Conservation (phyloP, 2,113 vertebrate species). For the Melanostigma gelatinosum region DNA sequence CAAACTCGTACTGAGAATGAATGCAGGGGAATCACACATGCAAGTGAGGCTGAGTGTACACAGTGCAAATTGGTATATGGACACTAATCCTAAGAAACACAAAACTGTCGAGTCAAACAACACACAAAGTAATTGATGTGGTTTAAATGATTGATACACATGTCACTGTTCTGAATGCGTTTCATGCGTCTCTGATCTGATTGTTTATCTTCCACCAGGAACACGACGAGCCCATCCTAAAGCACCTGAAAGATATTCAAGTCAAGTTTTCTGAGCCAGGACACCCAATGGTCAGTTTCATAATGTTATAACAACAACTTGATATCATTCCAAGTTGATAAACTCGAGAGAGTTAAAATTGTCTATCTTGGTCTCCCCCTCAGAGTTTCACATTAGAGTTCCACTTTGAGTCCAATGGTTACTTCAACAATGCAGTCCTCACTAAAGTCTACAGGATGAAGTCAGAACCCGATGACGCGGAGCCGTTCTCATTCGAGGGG, state of each 20-base stretch:
- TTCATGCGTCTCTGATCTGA: neutral
- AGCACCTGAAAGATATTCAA: constrained; percentile 96
- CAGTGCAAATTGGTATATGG: no score
- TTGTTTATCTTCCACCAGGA: constrained; percentile 82
- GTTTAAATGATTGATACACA: neutral
- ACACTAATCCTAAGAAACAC: neutral
- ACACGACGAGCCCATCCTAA: constrained; percentile 96
- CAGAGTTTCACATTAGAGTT: constrained; percentile 98
- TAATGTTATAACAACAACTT: neutral
- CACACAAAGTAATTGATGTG: neutral
- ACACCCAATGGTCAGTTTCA: constrained; percentile 93
- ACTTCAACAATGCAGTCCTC: constrained; percentile 93
- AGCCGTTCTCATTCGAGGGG: constrained; percentile 98
- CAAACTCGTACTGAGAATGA: neutral
- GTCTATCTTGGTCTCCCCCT: neutral
- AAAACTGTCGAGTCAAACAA: neutral
- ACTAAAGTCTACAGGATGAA: constrained; percentile 99
- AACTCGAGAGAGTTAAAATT: neutral
- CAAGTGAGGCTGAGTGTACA: neutral
- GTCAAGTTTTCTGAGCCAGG: constrained; percentile 96
- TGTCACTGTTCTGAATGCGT: neutral
- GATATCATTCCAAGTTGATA: neutral
- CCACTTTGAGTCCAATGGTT: constrained; percentile 95
- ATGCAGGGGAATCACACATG: neutral
- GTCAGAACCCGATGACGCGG: constrained; percentile 91